phyloP scores from a whole-genome alignment of 2,888 invertebrate species.

The Eupithecia tripunctaria region DNA sequence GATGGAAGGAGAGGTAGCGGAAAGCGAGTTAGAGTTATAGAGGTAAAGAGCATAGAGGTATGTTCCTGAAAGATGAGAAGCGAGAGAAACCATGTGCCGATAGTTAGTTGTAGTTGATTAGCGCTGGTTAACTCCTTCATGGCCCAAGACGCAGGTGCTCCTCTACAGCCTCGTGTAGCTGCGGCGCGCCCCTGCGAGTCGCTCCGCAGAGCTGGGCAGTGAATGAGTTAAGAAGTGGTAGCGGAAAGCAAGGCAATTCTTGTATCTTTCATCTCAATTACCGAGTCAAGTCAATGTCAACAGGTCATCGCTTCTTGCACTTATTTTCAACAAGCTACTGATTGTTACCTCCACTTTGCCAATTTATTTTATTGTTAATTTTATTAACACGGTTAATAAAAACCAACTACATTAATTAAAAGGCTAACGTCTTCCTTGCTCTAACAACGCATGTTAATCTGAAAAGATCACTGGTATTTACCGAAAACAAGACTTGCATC shows the following conservation, averaged over 20 bases:
- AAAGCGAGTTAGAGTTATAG: not conserved
- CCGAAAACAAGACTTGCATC: constrained; percentile 48
- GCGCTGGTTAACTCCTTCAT: too few species aligned
- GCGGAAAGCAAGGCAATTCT: not conserved
- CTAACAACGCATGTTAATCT: constrained; percentile 77
- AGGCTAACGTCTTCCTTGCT: not conserved
- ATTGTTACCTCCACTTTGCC: too few species aligned
- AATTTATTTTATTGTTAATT: too few species aligned
- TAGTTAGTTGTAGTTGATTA: not conserved
- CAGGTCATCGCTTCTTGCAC: not conserved
- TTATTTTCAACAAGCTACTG: not conserved
- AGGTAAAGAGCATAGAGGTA: not conserved
- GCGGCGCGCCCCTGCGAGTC: too few species aligned
- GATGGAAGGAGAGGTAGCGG: not conserved
- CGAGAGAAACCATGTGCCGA: not conserved
- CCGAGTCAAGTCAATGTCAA: too few species aligned
- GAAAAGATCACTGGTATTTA: constrained; percentile 79
- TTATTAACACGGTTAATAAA: too few species aligned
- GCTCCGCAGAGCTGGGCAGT: too few species aligned
- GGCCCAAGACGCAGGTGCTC: too few species aligned
- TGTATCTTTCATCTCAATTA: too few species aligned
- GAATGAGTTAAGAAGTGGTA: not conserved
- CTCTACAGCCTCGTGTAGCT: too few species aligned
- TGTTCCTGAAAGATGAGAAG: constrained; percentile 30
- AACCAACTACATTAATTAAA: too few species aligned